A percentile compares a stretch with the other conserved stretches of the same genome.
These are phyloP conservation scores for Ahaetulla prasina DNA, from an alignment of 2,113 vertebrate genomes.

Conservation along the genomic window DNA sequence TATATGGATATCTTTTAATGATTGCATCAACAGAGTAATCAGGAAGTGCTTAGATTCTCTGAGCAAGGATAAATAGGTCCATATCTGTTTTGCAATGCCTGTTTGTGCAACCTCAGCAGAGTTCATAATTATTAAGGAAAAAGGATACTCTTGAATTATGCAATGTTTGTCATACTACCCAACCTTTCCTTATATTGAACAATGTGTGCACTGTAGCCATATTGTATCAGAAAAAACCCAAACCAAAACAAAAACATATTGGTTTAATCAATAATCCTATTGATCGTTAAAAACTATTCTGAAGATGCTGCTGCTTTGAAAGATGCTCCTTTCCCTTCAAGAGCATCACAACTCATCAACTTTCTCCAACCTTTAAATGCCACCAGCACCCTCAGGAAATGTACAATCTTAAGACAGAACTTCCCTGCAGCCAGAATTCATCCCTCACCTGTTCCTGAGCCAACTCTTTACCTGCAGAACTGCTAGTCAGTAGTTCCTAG, in stretches of 20 bases:
- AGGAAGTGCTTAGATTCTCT: not conserved
- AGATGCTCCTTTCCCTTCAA: not conserved
- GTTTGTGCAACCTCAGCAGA: not conserved
- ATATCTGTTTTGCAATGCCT: not conserved
- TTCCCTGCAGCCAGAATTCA: not conserved
- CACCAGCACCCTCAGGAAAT: not conserved
- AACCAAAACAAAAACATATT: not conserved
- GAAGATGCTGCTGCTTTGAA: not conserved
- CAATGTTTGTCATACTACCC: not conserved
- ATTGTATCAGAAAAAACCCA: not conserved
- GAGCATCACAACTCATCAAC: not conserved
- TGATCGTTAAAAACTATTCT: not conserved
- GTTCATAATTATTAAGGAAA: not conserved
- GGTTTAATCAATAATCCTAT: not conserved
- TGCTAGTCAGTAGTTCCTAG: not conserved
- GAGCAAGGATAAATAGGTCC: not conserved
- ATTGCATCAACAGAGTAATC: not conserved
- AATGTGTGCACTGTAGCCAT: not conserved
- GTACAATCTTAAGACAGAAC: not conserved
- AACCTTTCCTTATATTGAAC: not conserved
- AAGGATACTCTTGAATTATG: not conserved
- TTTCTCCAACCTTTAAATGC: not conserved
- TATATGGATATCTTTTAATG: not conserved
- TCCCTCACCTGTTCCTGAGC: not conserved
- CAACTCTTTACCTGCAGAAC: not conserved